These are phyloP conservation scores for Rhyacichthys aspro DNA, from an alignment of 2,797 vertebrate species.

Conservation along the genomic window DNA sequence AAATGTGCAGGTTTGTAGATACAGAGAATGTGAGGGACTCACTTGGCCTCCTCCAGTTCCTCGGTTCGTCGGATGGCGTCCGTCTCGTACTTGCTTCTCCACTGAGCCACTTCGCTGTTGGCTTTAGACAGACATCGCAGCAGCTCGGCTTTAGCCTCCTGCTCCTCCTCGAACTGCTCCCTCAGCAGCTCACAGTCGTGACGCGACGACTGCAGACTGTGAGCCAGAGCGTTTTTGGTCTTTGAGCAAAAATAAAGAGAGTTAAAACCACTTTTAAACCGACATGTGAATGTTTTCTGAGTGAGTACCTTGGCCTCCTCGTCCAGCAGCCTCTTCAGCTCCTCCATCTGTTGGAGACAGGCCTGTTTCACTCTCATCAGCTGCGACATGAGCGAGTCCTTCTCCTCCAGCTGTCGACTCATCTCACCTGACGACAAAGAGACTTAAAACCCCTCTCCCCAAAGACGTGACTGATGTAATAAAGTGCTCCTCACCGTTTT, in stretches of 20 bases:
- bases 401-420: slow-evolving; percentile 76
- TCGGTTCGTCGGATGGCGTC: slow-evolving; percentile 82
- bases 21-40: no score
- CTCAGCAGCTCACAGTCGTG: slow-evolving; percentile 85
- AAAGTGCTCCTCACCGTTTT: slow-evolving; percentile 69
- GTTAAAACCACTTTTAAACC: not conserved
- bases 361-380: slow-evolving; percentile 79
- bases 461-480: not conserved
- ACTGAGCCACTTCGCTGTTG: slow-evolving; percentile 81
- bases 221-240: slow-evolving; percentile 82
- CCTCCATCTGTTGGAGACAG: slow-evolving; percentile 75
- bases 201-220: slow-evolving; percentile 79
- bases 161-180: slow-evolving; percentile 81
- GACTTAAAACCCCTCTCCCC: not conserved
- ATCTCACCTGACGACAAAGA: slow-evolving; percentile 70
- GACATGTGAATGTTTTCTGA: no score
- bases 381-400: slow-evolving; percentile 74
- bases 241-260: slow-evolving; percentile 15
- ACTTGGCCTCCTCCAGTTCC: slow-evolving; percentile 84
- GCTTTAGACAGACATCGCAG: slow-evolving; percentile 81
- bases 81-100: slow-evolving; percentile 82
- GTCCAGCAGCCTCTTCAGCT: slow-evolving; percentile 79
- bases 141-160: slow-evolving; percentile 80
- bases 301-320: slow-evolving; percentile 57
- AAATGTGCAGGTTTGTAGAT: no score